Base-by-base conservation (phyloP, 2,797 vertebrate species). In the Sebastiscus tertius region DNA sequence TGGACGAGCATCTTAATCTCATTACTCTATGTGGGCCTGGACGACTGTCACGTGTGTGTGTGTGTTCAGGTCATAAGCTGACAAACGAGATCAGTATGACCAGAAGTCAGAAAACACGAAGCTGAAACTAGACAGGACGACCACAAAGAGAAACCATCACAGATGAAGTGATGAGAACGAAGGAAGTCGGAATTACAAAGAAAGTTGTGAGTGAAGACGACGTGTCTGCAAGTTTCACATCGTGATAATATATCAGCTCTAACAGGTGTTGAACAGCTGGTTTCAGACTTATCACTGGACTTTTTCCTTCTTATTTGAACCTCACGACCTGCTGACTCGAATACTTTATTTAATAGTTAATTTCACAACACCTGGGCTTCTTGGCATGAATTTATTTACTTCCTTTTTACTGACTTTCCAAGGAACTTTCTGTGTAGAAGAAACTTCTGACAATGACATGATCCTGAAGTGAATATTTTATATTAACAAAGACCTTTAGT, bases 1-100 rank as follows among this genome's bases (percentile, higher is more conserved):
- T 93, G 93, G 68, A 62, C 65, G 70, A 85, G 73, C 20, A 77
- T 85, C 83, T 58, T 88, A 93, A 93, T 91, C 92, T 81, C 42
- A 87, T 94, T 91, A 88, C 55, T 74, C 83, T 82, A 68, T 61
- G 80, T 77, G 79, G 46, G 75, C 73, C 79, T 8, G 12, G 22
- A 77, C 26, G 63, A 22, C 5, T n/a, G 24, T 13, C 39, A 27
- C 2, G 60, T 76, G 64, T 3, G 56, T 13, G 4, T 22, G 20
- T 22, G 52, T 22, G 65, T 18, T 27, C 11, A 8, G 61, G 70
- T 27, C 34, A 31, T 0, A 5, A 66, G 33, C 8, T 26, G 33
- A 54, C 14, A 33, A 67, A 85, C 24, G 4, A 8, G 75, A 58
- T 65, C 22, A 3, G 24, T 5, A 12, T 24, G n/a, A 74, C 36